phyloP scores from a whole-genome alignment of 2,797 vertebrate genomes.

The Tympanoctomys barrerae region DNA sequence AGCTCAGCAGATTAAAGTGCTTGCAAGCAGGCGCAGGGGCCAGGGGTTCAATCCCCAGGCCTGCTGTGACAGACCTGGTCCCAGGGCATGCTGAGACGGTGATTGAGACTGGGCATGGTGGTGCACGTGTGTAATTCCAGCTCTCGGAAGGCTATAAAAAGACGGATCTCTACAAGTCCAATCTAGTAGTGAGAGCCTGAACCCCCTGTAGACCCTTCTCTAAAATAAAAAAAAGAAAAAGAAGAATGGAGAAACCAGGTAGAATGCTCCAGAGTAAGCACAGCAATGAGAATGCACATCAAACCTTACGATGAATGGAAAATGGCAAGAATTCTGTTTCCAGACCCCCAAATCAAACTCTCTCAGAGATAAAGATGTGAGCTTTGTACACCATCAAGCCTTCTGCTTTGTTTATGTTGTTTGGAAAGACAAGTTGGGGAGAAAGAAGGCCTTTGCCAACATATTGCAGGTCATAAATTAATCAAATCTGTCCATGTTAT shows the following conservation, averaged over 20 bases:
- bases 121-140: too few species aligned
- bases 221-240: too few species aligned
- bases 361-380: conserved; percentile 71
- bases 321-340: conserved; percentile 61
- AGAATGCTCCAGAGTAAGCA: conserved; percentile 2
- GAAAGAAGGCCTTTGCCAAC: conserved; percentile 21
- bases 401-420: conserved; percentile 66
- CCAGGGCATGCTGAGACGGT: too few species aligned
- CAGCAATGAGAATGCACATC: conserved; percentile 29
- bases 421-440: conserved; percentile 69
- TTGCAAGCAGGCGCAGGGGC: too few species aligned
- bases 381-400: conserved; percentile 43
- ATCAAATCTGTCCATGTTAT: conserved; percentile 74
- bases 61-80: too few species aligned
- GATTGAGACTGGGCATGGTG: too few species aligned
- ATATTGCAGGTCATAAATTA: conserved; percentile 75
- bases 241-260: not conserved
- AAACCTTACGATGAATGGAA: conserved; percentile 45
- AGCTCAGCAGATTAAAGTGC: too few species aligned
- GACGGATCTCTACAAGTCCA: too few species aligned
- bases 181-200: too few species aligned
- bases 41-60: too few species aligned
- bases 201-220: too few species aligned
- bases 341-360: conserved; percentile 62
- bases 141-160: too few species aligned